Evolutionary conservation across 2,888 invertebrate genomes (phyloP), one percentile per base, ranked within the genome.

Genomic region (Heliconius aoede): DNA sequence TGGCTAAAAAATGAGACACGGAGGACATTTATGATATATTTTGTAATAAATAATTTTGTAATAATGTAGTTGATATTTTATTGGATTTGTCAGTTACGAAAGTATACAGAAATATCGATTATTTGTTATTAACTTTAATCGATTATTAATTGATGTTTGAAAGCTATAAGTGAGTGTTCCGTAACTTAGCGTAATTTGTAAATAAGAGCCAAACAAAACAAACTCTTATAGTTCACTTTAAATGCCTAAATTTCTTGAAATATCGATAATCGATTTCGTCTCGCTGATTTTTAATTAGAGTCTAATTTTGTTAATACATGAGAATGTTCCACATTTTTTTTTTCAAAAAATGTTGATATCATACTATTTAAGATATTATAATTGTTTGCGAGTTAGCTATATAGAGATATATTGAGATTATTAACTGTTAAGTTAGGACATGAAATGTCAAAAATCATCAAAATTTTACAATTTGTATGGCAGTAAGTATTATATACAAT

Each of bases 401-500:
- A 80, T 81, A 79, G 81, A 71, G 67, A 68, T 78, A 61, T 76
- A 71, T 86, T 89, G 93, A 93, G 93, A 93, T 93, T 93, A 92
- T 90, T 91, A 91, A 89, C 85, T 83, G 81, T 83, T 86, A 84
- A 87, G 85, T 87, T 89, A 89, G 84, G 94, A 88, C 93, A 94
- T 94, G 76, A 89, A 91, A 94, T 93, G 94, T 94, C 93, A 79
- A 79, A 81, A 82, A 81, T 83, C 81, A 83, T 84, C 81, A 79
- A 82, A 86, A 87, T 76, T 55, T 51, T 68, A 68, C 68, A 28
- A 28, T 51, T 86, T 86, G 80, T 84, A 85, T 86, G 51, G 80
- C 90, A 90, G 91, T 91, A 91, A 90, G 91, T 91, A 91, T 90
- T 90, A 90, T 85, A 87, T 85, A 87, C 86, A 86, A 85, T 88